Evolutionary conservation across 2,888 invertebrate species (phyloP).

Genomic region (Drosophila anomalata): DNA sequence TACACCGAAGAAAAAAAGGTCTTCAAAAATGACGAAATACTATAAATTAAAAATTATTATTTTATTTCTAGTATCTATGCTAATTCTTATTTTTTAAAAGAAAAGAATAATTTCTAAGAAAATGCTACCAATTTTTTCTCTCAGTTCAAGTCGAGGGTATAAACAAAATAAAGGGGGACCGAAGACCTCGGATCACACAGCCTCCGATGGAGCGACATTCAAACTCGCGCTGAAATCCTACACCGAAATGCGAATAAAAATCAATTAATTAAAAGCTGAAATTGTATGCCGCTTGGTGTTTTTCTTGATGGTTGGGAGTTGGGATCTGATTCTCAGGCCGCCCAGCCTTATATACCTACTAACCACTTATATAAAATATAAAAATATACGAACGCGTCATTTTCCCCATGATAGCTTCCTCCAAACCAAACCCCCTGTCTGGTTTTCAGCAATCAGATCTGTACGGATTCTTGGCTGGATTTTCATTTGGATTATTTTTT

Average conservation of each 20-base stretch:
- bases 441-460: constrained; percentile 29
- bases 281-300: constrained; percentile 56
- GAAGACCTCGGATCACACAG: constrained; percentile 29
- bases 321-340: constrained; percentile 36
- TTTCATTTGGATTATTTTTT: constrained; percentile 30
- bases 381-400: constrained; percentile 14
- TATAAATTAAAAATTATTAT: no score
- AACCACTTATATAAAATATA: constrained; percentile 5
- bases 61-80: no score
- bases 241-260: constrained; percentile 79
- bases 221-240: constrained; percentile 65
- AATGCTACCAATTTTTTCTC: neutral
- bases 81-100: no score
- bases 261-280: constrained; percentile 79
- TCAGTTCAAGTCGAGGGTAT: neutral
- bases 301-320: constrained; percentile 24
- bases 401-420: neutral
- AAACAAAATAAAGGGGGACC: neutral
- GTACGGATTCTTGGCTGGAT: constrained; percentile 18
- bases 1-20: neutral
- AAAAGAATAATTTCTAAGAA: neutral
- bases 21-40: neutral
- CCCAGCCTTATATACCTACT: neutral
- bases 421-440: no score
- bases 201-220: constrained; percentile 30